Evolutionary conservation across 1,140 invertebrate genomes (phyloP).

Genomic region (Trichonephila clavipes): DNA sequence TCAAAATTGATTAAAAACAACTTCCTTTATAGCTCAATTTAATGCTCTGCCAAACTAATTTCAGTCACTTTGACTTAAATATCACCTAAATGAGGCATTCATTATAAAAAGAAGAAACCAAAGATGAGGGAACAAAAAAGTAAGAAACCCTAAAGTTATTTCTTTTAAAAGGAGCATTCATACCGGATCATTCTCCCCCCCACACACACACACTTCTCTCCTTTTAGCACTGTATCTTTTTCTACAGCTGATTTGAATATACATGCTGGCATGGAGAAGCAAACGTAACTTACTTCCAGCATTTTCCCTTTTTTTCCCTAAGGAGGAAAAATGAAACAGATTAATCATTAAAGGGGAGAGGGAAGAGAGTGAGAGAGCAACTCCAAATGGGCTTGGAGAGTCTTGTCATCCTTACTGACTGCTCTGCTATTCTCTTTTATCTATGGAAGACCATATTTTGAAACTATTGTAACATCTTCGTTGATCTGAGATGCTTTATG

Average conservation of each 20-base stretch:
- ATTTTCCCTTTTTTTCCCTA: background rate
- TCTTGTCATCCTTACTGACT: slow-evolving; percentile 45
- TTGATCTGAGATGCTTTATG: slow-evolving; percentile 62
- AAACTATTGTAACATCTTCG: slow-evolving; percentile 49
- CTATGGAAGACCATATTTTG: slow-evolving; percentile 58
- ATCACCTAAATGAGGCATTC: slow-evolving; percentile 3
- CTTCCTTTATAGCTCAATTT: background rate
- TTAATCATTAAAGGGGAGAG: slow-evolving; percentile 67
- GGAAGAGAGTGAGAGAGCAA: slow-evolving; percentile 1
- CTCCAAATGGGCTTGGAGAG: slow-evolving; percentile 62
- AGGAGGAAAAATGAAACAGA: slow-evolving; percentile 60
- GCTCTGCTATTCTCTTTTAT: slow-evolving; percentile 57
- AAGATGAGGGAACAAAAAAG: background rate
- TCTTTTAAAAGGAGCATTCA: slow-evolving; percentile 14
- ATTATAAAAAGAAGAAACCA: background rate
- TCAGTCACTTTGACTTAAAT: background rate
- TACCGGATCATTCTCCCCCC: background rate
- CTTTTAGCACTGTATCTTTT: background rate
- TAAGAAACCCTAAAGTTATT: background rate
- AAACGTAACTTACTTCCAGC: slow-evolving; percentile 19
- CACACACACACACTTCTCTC: background rate
- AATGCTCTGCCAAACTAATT: background rate
- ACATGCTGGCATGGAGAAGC: slow-evolving; percentile 19
- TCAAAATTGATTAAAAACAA: slow-evolving; percentile 5
- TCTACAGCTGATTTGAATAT: slow-evolving; percentile 14